Conservation (phyloP, 2,113 vertebrate genomes). For the Capreolus pygargus region DNA sequence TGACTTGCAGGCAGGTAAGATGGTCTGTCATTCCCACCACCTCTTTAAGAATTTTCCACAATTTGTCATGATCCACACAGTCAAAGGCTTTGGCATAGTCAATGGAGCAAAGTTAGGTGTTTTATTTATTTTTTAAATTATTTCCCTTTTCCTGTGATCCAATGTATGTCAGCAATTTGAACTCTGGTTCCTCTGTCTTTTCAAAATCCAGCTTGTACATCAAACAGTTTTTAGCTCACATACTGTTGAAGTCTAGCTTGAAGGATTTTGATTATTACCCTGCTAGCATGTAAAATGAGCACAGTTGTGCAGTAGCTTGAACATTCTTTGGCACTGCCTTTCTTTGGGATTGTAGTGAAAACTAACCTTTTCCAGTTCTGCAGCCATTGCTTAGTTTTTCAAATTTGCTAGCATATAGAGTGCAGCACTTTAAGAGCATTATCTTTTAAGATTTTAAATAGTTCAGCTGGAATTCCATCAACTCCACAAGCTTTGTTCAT, state of each 20-base stretch:
- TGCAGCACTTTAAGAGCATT: neutral
- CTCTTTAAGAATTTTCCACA: neutral
- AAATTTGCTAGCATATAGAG: neutral
- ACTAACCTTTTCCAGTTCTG: neutral
- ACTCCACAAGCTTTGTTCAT: neutral
- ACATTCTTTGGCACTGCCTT: neutral
- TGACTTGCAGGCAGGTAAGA: neutral
- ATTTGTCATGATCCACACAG: neutral
- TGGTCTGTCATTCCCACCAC: neutral
- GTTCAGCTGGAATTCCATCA: neutral
- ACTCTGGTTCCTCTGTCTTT: neutral
- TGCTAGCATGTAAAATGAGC: neutral
- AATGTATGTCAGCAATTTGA: neutral
- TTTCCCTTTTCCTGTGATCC: neutral
- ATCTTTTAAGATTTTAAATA: neutral
- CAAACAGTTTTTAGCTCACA: neutral
- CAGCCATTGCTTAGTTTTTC: neutral
- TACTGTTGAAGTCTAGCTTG: neutral
- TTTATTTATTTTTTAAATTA: neutral
- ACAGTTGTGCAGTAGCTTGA: neutral
- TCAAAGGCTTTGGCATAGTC: neutral
- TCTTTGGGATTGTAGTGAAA: neutral
- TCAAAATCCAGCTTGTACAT: neutral
- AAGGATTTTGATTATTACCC: neutral
- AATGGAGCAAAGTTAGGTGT: neutral